Evolutionary conservation across 2,888 invertebrate species (phyloP), one percentile per base, ranked within the genome.

Genomic region (Nomada goodeniana): DNA sequence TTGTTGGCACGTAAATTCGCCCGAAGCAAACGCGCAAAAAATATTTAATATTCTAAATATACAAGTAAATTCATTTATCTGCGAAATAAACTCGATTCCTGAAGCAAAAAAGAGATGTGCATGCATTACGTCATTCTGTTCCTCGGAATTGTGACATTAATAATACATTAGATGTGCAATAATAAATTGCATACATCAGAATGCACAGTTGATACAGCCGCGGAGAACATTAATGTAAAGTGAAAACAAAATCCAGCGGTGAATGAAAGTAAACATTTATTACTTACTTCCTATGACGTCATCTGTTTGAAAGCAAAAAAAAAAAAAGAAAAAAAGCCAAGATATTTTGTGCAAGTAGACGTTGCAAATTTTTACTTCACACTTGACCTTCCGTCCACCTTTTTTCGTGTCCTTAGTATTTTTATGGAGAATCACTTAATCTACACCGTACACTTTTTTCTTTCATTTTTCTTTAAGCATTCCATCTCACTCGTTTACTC

Each of bases 191-290:
- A 36, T 36, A 7, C 36, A 36, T 36, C 5, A 36, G 7, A 36
- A 7, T 36, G 36, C 36, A 36, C 36, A 36, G 36, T 36, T 36
- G 36, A 7, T 36, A 36, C 36, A 36, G 36, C 36, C 36, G 5
- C 0, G 29, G 29, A 29, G 29, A 29, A 29, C 10, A 13, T 29
- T 7, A 20, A 59, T 10, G 15, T 23, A 55, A 55, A 55, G 15
- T 61, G 20, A 20, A n/a, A 42, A 44, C 13, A 11, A 44, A 61
- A 61, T n/a, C 42, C 42, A 20, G n/a, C 2, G 1, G 1, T 52
- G 15, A 36, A 53, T 53, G 29, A 36, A 36, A 36, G 20, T 52
- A 67, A 67, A 67, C 20, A 52, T 53, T 67, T 67, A 53, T 36
- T 36, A 36, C 36, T 52, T 36, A 15, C 23, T 3, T 26, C 36